Evolutionary conservation across 2,888 invertebrate genomes (phyloP), one percentile per base, ranked within the genome.

Genomic region (Halictus quadricinctus): DNA sequence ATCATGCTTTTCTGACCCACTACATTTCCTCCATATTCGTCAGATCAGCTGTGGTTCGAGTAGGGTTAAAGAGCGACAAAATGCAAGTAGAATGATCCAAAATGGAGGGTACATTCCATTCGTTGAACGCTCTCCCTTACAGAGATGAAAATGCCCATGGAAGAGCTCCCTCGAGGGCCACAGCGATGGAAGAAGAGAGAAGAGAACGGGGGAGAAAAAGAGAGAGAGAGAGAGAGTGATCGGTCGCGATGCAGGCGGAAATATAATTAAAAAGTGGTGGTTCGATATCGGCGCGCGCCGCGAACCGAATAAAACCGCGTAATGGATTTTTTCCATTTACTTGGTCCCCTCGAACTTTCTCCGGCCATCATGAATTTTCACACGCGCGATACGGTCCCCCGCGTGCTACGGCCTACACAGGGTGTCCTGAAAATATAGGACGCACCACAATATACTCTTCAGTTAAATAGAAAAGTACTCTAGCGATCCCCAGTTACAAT

Each of bases 321-420:
- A 89, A 89, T 88, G 84, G 86, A 88, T 83, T 85, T 86, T 83
- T 89, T 82, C 89, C 89, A 89, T 88, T 88, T 84, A 54, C 79
- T 60, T 74, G 79, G 8, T 29, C 76, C 70, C 84, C 43, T 66
- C 70, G 76, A 84, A 81, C 76, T 81, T 85, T 80, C 70, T 48
- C 60, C 72, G 43, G n/a, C 6, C 70, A 74, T 64, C 76, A 78
- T 80, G 82, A 88, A 89, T 86, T 85, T 89, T 83, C 87, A 76
- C 87, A 75, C 82, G 70, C 79, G 64, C 60, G 66, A 48, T 21
- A 36, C 13, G 72, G 50, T 48, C 25, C 72, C 72, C 48, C 48
- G 72, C 48, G 72, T 13, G 25, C 25, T 25, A 25, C 15, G 15
- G 25, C 25, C 60, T 60, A 4, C 29, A 60, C 60, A 29, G 25